Evolutionary conservation across 2,888 invertebrate genomes (phyloP).

Genomic region (Folsomia manolachei): DNA sequence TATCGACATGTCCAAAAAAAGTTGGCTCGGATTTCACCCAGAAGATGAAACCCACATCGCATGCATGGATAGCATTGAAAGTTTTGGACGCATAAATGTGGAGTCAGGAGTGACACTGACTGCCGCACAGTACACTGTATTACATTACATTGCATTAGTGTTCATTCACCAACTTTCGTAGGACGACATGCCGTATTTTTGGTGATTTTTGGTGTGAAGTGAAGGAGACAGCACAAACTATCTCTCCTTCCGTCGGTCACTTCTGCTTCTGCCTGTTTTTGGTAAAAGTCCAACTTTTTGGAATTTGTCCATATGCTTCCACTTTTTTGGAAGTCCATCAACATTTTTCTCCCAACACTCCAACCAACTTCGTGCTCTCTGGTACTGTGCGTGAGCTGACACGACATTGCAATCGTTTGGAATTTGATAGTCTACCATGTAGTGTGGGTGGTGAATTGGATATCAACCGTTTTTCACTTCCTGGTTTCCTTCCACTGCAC

Average conservation of each 20-base stretch:
- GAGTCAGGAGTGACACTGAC: not conserved
- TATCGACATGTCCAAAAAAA: not conserved
- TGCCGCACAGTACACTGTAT: no score
- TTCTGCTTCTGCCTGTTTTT: not conserved
- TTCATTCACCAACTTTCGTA: not conserved
- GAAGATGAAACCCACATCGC: no score
- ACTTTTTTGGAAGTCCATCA: not conserved
- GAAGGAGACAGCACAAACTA: not conserved
- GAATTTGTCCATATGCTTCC: slow-evolving; percentile 36
- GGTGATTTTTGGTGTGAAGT: not conserved
- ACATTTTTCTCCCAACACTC: not conserved
- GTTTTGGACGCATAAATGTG: no score
- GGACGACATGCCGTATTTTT: not conserved
- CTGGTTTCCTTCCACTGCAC: not conserved
- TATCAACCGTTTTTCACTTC: not conserved
- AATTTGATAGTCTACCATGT: not conserved
- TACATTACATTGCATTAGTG: not conserved
- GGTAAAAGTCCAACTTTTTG: slow-evolving; percentile 13
- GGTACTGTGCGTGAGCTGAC: not conserved
- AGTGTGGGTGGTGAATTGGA: not conserved
- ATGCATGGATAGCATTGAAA: not conserved
- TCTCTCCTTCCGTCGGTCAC: not conserved
- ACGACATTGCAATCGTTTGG: not conserved
- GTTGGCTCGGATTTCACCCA: not conserved
- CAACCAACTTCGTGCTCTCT: not conserved